phyloP scores from a whole-genome alignment of 1,140 invertebrate genomes.

The Drosophila orena region DNA sequence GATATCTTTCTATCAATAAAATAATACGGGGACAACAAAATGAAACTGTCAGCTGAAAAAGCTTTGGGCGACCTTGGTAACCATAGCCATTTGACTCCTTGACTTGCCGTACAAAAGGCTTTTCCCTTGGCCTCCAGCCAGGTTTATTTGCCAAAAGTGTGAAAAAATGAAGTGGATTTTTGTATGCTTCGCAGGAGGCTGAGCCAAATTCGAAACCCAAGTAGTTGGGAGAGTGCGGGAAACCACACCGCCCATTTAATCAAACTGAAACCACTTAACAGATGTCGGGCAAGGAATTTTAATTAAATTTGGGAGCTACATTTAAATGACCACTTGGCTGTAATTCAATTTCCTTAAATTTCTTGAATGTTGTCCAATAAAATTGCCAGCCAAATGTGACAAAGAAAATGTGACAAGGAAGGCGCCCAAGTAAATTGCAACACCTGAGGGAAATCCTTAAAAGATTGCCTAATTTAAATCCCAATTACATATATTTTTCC shows the following conservation, averaged over 20 bases:
- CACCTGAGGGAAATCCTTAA: constrained; percentile 33
- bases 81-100: constrained; percentile 16
- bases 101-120: constrained; percentile 11
- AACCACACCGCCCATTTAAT: constrained; percentile 23
- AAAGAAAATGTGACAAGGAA: constrained; percentile 26
- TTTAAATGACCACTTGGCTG: constrained; percentile 57
- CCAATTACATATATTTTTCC: constrained; percentile 34
- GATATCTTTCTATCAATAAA: constrained; percentile 27
- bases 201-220: constrained; percentile 6
- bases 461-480: constrained; percentile 42
- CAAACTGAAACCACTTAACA: constrained; percentile 36
- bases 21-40: constrained; percentile 11
- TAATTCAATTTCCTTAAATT: constrained; percentile 61
- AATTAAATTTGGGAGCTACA: constrained; percentile 50
- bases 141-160: constrained; percentile 33
- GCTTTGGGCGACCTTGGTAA: constrained; percentile 38
- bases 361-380: constrained; percentile 31
- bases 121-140: constrained; percentile 13
- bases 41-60: constrained; percentile 29
- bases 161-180: constrained; percentile 27
- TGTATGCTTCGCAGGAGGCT: background rate
- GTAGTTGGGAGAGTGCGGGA: background rate
- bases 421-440: constrained; percentile 18
- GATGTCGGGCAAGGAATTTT: constrained; percentile 43
- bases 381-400: constrained; percentile 34